Percentiles rank a stretch among this genome's conserved stretches.
Conservation (phyloP, 2,797 vertebrate genomes). For the Limosa lapponica region DNA sequence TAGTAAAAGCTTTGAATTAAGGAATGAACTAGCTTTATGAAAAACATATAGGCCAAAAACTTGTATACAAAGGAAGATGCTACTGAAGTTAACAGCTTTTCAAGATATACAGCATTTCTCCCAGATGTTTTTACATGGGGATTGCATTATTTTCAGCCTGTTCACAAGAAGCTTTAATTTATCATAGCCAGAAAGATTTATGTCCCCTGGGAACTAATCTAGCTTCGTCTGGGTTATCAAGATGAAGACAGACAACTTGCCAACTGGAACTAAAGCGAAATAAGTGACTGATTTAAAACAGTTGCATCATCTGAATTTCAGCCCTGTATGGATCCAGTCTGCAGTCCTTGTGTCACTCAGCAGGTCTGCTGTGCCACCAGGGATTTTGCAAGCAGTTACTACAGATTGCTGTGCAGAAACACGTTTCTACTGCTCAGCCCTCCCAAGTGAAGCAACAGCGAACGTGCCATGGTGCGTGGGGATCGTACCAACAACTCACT, state of each 20-base stretch:
- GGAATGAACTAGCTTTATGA: not conserved
- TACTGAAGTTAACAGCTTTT: not conserved
- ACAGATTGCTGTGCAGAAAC: not conserved
- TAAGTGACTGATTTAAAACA: not conserved
- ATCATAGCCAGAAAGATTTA: not conserved
- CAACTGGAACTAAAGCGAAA: not conserved
- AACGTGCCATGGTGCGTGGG: accelerated
- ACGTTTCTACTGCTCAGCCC: not conserved
- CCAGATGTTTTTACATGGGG: not conserved
- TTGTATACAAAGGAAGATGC: not conserved
- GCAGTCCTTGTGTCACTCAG: not conserved
- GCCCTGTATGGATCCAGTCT: not conserved
- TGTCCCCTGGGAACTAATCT: not conserved
- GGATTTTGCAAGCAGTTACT: not conserved
- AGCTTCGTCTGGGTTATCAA: not conserved
- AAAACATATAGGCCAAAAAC: not conserved
- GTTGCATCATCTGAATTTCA: not conserved
- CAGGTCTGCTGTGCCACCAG: not conserved
- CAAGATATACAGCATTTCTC: not conserved
- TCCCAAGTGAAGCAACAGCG: not conserved
- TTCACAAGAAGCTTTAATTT: not conserved
- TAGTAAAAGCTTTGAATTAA: not conserved
- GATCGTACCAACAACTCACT: not conserved
- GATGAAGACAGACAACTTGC: not conserved
- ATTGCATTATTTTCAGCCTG: not conserved